Evolutionary conservation across 1,140 invertebrate species (phyloP).

Genomic region (Semibalanus balanoides): DNA sequence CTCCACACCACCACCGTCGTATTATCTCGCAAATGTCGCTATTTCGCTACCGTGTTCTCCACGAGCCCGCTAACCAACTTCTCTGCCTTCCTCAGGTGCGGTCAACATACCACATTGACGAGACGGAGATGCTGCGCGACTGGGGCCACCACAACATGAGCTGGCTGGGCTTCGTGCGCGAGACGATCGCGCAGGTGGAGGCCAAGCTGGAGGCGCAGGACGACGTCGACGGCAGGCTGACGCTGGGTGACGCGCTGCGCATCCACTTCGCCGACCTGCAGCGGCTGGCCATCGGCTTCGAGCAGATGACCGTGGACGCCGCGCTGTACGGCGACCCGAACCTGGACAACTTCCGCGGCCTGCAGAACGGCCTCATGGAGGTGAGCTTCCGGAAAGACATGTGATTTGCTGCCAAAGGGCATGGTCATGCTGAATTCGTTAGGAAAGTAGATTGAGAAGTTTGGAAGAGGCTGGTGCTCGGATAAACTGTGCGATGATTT

Average conservation of each 20-base stretch:
- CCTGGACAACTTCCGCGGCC: not conserved
- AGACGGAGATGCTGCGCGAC: not conserved
- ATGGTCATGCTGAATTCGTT: too few relatives aligned
- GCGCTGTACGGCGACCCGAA: not conserved
- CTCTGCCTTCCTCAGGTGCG: not conserved
- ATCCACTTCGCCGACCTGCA: not conserved
- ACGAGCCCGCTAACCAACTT: not conserved
- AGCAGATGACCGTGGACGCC: not conserved
- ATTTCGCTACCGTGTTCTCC: not conserved
- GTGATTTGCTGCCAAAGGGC: too few relatives aligned
- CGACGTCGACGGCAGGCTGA: not conserved
- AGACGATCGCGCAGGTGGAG: not conserved
- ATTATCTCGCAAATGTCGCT: too few relatives aligned
- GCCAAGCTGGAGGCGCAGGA: not conserved
- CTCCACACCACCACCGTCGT: too few relatives aligned
- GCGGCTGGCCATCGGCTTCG: not conserved
- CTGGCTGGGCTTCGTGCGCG: not conserved
- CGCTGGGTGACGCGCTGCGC: not conserved
- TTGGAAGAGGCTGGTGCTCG: too few relatives aligned
- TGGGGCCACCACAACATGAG: constrained; percentile 1
- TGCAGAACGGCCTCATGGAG: not conserved
- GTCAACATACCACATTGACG: not conserved
- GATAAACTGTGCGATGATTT: too few relatives aligned
- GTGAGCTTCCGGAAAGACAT: not conserved
- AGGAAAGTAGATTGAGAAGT: too few relatives aligned